Evolutionary conservation across 2,797 vertebrate genomes (phyloP), one percentile per base, ranked within the genome.

Genomic region (Bradypodion ventrale): DNA sequence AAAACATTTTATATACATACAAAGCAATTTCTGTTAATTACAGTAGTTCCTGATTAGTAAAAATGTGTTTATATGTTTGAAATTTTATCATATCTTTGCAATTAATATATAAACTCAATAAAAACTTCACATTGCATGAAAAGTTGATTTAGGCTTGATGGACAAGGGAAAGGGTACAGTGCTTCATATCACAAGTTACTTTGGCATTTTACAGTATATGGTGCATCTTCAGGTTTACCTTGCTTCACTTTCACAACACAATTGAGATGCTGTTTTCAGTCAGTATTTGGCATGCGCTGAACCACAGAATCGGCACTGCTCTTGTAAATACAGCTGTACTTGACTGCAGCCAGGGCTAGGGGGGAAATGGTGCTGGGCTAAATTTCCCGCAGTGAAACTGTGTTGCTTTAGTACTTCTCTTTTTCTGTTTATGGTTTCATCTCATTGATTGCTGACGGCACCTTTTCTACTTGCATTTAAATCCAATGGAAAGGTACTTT

Each of bases 401-500:
- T 80, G 79, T 86, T 84, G 82, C 74, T 91, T 86, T 96, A 92
- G 9, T 84, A 90, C 83, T 93, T 92, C 82, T 93, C 87, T 88
- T 94, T 94, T 92, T 95, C 95, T 86, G 90, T 83, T 65, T 84
- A 90, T 85, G 82, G 59, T 85, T 92, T 93, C 92, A 77, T 93
- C 87, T 94, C 88, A 79, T 93, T 93, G 88, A 89, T 56, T 59
- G 83, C 89, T 80, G 60, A 84, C 1, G 49, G 92, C 85, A 89
- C 93, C 94, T 87, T 93, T 93, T 84, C 92, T 93, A 85, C 75
- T 74, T 91, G 87, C 82, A 88, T 94, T 94, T 81, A 94, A 66
- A 86, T 96, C 93, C 56, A 94, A 94, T 88, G 89, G 89, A 94
- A 92, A 83, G 40, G 93, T 88, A 83, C 80, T 94, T 93, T 95